phyloP scores from a whole-genome alignment of 2,888 invertebrate genomes.

The Limnephilus auricula region DNA sequence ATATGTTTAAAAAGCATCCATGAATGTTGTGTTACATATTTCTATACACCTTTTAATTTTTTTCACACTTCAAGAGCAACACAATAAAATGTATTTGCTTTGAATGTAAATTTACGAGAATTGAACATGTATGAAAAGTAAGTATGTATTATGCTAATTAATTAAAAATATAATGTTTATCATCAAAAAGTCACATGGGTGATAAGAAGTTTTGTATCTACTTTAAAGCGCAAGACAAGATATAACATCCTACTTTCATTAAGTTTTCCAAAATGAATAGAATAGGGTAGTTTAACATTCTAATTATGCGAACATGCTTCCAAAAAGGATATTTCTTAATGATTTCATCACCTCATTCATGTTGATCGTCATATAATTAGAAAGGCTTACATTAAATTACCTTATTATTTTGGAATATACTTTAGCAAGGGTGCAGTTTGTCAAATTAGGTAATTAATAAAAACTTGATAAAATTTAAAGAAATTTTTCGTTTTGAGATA shows the following conservation, averaged over 20 bases:
- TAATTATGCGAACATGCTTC: conserved; percentile 21
- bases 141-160: not conserved
- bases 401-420: conserved; percentile 40
- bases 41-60: not conserved
- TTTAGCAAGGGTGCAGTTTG: conserved; percentile 53
- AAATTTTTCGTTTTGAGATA: conserved; percentile 54
- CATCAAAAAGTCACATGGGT: not conserved
- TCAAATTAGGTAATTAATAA: conserved; percentile 46
- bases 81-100: conserved; percentile 2
- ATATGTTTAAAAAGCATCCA: conserved; percentile 2
- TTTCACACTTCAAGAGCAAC: not conserved
- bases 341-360: conserved; percentile 17
- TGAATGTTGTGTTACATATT: not conserved
- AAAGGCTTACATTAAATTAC: conserved; percentile 31
- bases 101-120: not conserved
- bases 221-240: not conserved
- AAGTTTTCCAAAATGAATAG: not conserved
- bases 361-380: conserved; percentile 19
- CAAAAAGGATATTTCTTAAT: conserved; percentile 15
- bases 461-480: conserved; percentile 55
- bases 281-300: conserved; percentile 9
- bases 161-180: not conserved
- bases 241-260: conserved; percentile 2
- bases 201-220: not conserved
- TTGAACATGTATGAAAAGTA: not conserved